Percentiles rank a stretch among this genome's conserved stretches.
Conservation (phyloP, 2,797 vertebrate species). For the Crocidura indochinensis region DNA sequence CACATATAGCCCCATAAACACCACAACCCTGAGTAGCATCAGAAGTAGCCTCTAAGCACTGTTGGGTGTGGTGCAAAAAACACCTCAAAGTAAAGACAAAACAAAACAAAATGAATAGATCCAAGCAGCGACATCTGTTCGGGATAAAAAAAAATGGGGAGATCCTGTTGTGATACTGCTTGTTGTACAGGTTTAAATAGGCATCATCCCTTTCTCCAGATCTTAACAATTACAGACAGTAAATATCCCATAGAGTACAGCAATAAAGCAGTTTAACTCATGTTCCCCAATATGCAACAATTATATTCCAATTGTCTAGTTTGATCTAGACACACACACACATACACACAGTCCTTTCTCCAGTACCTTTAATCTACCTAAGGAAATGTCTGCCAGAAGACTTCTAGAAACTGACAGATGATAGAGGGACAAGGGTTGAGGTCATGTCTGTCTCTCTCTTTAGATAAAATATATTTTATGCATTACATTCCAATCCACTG, state of each 20-base stretch:
- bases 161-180: conserved; percentile 57
- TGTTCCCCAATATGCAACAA: conserved; percentile 32
- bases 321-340: conserved; percentile 52
- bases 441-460: conserved; percentile 21
- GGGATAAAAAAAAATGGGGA: conserved; percentile 71
- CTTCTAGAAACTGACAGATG: conserved; percentile 18
- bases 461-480: not conserved
- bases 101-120: conserved; percentile 28
- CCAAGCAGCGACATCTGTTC: conserved; percentile 72
- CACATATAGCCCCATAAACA: too few species aligned
- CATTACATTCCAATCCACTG: not conserved
- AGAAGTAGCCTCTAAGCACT: too few species aligned
- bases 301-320: conserved; percentile 59
- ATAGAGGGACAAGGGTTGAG: not conserved
- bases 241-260: conserved; percentile 64
- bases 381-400: conserved; percentile 61
- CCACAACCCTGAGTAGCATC: too few species aligned
- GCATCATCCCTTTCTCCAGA: conserved; percentile 64
- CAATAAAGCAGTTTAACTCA: conserved; percentile 62
- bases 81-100: too few species aligned
- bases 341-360: not conserved
- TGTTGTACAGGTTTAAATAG: conserved; percentile 77
- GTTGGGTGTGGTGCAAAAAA: too few species aligned
- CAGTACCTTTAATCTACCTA: conserved; percentile 59
- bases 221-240: conserved; percentile 56